Conservation (phyloP, 2,113 vertebrate genomes). For the Riparia riparia region DNA sequence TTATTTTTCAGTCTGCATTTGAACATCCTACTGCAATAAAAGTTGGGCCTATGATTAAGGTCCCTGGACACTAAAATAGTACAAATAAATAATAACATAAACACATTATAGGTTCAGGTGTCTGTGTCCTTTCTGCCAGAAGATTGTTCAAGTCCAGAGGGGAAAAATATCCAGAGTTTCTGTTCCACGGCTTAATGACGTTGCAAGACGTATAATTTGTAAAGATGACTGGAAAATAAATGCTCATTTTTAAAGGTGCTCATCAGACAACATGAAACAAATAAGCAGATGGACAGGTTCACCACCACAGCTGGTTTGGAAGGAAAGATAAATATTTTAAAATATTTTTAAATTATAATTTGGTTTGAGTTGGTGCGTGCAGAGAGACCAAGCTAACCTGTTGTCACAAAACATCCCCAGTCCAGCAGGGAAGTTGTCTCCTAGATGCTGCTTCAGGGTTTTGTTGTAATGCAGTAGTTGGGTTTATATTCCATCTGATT, state of each 20-base stretch:
- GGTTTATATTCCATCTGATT: too few species aligned
- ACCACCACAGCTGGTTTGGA: not conserved
- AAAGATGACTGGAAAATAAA: not conserved
- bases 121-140: not conserved
- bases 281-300: not conserved
- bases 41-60: not conserved
- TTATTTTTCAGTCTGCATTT: slow-evolving; percentile 26
- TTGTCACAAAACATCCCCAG: not conserved
- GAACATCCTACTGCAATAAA: not conserved
- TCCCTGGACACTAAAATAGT: not conserved
- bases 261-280: not conserved
- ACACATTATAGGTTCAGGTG: not conserved
- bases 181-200: not conserved
- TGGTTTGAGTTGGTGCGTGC: not conserved
- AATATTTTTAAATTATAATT: not conserved
- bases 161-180: not conserved
- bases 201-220: not conserved
- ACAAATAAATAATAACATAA: not conserved
- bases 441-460: not conserved
- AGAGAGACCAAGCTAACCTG: not conserved
- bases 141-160: not conserved
- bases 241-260: not conserved
- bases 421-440: not conserved
- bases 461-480: not conserved
- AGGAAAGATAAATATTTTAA: not conserved